Evolutionary conservation across 2,113 vertebrate species (phyloP), one percentile per base, ranked within the genome.

Genomic region (Chamaea fasciata): DNA sequence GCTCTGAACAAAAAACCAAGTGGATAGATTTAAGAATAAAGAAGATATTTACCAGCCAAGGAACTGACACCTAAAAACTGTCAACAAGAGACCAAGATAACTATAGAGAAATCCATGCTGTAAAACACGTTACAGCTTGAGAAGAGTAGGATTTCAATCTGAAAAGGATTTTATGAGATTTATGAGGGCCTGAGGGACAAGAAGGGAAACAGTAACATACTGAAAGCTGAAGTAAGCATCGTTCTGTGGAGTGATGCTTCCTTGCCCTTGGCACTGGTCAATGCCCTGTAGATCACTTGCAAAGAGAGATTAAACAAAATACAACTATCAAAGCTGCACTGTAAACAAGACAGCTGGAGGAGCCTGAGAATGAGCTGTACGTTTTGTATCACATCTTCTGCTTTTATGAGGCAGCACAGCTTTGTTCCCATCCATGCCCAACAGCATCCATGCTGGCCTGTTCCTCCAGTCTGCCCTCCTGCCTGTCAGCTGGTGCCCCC

Each of bases 151-250:
- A 84, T 91, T 94, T 96, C 89, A 90, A 86, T 90, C 86, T 85
- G 92, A 79, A 93, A 87, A 92, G 71, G 82, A 35, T 89, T 97
- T 92, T 78, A 91, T 70, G 23, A 92, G 89, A 83, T 93, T 94
- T 95, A 90, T 37, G 2, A 57, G 57, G 68, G 73, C 83, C 88
- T 93, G 49, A 91, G 77, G 82, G 87, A 84, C 30, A 80, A 57
- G 47, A 83, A 82, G 18, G 11, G 46, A 53, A 75, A 64, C 24
- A n/a, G 75, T 30, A 88, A 92, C 37, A 37, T 33, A 71, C 20
- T 89, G 76, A 90, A 86, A 83, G 50, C 79, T 77, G 60, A 92
- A 94, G 91, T 56, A 90, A 87, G 89, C 39, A 70, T n/a, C 30
- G 15, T 71, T 88, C 75, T 83, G 44, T 49, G 39, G 50, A 83